Evolutionary conservation across 2,113 vertebrate genomes (phyloP), one percentile per base, ranked within the genome.

Genomic region (rat (Rattus norvegicus)): DNA sequence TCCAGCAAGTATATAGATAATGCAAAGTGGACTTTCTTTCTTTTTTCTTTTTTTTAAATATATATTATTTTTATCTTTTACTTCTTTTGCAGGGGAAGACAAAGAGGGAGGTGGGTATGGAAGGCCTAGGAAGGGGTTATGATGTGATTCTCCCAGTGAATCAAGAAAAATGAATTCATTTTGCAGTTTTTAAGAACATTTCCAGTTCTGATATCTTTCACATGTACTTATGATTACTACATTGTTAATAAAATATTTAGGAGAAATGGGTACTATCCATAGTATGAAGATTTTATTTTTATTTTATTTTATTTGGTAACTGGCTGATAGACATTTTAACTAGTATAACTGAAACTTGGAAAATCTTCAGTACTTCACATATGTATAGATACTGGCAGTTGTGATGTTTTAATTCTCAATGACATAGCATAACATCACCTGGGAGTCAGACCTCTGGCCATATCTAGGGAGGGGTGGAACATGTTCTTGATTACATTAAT

Each of bases 111-210:
- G 65, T 13, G 12, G 65, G 5, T 28, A 69, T 70, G 67, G 67
- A 70, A 36, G 67, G 67, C 16, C 67, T 70, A 33, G 67, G 30
- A 70, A 70, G 33, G 67, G 67, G 26, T 7, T 70, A 33, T 70
- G 33, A 70, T 70, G 67, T 70, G 30, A 70, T 16, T 33, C 67
- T 70, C 67, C 33, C 14, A 70, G 67, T 36, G 67, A 70, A 36
- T 70, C 30, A 70, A 36, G 36, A 70, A 14, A 70, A 70, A 6
- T 70, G 14, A 13, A 16, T 70, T 70, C 54, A 76, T 67, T 92
- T 91, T 63, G 85, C 4, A 93, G 63, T 61, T 85, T 95, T 91
- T 80, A 88, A 83, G 63, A 59, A 85, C 85, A 19, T 94, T 96
- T 91, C 22, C 85, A 39, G 81, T 89, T 95, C 63, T 91, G 88